These are phyloP conservation scores for Nannoperca obscura DNA, from an alignment of 2,797 vertebrate species.

Conservation along the genomic window DNA sequence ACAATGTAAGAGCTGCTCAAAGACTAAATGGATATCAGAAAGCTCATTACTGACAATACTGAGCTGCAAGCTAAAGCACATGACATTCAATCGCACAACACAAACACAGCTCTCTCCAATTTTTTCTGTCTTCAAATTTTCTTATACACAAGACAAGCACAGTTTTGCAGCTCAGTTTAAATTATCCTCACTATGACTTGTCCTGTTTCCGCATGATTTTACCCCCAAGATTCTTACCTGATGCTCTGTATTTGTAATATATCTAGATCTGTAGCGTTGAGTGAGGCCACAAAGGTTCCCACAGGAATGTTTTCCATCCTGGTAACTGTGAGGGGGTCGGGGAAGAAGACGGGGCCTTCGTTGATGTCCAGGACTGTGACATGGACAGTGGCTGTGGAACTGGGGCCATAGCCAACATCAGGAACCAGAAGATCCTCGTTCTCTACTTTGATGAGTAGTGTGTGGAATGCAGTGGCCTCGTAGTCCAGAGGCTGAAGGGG, in stretches of 20 bases:
- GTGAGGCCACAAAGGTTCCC: constrained; percentile 91
- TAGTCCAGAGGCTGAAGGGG: constrained; percentile 91
- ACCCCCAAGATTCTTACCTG: constrained; percentile 83
- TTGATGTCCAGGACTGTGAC: constrained; percentile 94
- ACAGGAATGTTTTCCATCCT: constrained; percentile 91
- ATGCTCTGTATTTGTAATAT: constrained; percentile 92
- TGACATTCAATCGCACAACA: constrained; percentile 4
- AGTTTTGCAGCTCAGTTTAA: background rate
- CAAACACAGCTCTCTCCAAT: constrained; percentile 1
- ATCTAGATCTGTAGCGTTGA: constrained; percentile 96
- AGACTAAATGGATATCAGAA: constrained; percentile 14
- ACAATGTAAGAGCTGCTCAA: constrained; percentile 6
- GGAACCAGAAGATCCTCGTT: constrained; percentile 94
- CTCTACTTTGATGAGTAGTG: constrained; percentile 93
- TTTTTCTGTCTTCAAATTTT: constrained; percentile 1
- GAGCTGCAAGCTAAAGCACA: constrained; percentile 8
- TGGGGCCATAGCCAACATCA: constrained; percentile 90
- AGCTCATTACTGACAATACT: constrained; percentile 21
- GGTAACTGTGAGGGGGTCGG: constrained; percentile 92
- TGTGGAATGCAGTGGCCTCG: constrained; percentile 91
- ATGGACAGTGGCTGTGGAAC: constrained; percentile 94
- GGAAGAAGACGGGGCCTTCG: constrained; percentile 94
- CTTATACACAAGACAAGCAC: background rate
- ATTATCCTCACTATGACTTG: background rate
- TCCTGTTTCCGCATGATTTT: background rate